Evolutionary conservation across 2,888 invertebrate species (phyloP), one percentile per base, ranked within the genome.

Genomic region (Xiphydria camelus): DNA sequence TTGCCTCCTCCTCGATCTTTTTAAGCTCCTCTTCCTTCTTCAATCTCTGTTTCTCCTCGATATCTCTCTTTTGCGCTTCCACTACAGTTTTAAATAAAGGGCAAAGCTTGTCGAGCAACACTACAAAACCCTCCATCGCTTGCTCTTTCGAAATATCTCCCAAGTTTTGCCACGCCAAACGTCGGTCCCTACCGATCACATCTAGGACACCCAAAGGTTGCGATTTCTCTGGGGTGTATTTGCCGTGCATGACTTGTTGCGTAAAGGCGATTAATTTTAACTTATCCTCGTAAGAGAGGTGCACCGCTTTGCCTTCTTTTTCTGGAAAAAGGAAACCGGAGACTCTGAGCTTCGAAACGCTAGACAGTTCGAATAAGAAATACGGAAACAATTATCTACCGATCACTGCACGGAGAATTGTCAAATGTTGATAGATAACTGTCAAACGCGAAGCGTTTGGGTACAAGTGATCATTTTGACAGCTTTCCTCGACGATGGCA

Each of bases 251-350:
- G 5, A 91, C 89, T 81, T 97, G 97, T 70, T 95, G 93, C 6
- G 91, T 92, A 66, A 89, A 91, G 1, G 96, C 96, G 12, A 96
- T 90, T 51, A 98, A 78, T 70, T 89, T 89, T 41, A 96, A 76
- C 70, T 94, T 91, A 70, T 97, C 94, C 76, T 93, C 91, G 75
- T 97, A 98, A 33, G 93, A 91, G 49, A 96, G 81, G 68, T 94
- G 94, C 35, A 97, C 82, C 2, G 95, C 97, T 80, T 96, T 97
- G n/a, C 96, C 96, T 78, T 94, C 91, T 79, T 97, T 96, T 75
- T 97, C 97, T 96, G 76, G 10, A 80, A 80, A 56, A 54, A 58
- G 57, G 62, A 41, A 44, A n/a, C n/a, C n/a, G n/a, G n/a, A n/a
- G n/a, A n/a, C n/a, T n/a, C n/a, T n/a, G n/a, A n/a, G n/a, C n/a